Percentiles rank a stretch among this genome's conserved stretches.
phyloP scores from a whole-genome alignment of 2,113 vertebrate genomes.

The Bolborhynchus lineola region DNA sequence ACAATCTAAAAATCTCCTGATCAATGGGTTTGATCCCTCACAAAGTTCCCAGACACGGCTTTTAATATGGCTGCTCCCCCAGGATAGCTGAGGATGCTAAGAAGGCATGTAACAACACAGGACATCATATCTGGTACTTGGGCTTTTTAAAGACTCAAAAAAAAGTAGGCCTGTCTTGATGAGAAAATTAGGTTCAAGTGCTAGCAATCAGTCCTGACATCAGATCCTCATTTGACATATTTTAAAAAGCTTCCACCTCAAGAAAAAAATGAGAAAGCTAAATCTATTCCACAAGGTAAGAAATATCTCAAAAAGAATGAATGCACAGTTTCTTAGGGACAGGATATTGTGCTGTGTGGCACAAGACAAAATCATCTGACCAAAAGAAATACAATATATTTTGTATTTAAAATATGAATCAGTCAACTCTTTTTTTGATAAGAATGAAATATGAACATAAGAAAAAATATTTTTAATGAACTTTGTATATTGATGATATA shows the following conservation, averaged over 20 bases:
- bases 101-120: background rate
- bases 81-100: background rate
- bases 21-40: background rate
- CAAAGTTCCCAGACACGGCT: fast-evolving
- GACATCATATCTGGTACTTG: fast-evolving
- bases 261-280: background rate
- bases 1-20: background rate
- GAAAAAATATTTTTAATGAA: background rate
- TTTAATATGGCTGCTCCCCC: background rate
- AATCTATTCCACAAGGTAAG: background rate
- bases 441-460: background rate
- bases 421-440: background rate
- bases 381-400: background rate
- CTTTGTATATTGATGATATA: background rate
- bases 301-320: background rate
- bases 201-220: background rate
- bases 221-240: background rate
- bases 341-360: background rate
- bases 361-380: background rate
- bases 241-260: background rate
- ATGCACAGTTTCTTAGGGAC: background rate
- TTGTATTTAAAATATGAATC: background rate
- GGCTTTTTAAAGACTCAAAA: background rate
- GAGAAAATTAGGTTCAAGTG: background rate
- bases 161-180: background rate